phyloP scores from a whole-genome alignment of 1,140 invertebrate genomes.

The Halesus radiatus region DNA sequence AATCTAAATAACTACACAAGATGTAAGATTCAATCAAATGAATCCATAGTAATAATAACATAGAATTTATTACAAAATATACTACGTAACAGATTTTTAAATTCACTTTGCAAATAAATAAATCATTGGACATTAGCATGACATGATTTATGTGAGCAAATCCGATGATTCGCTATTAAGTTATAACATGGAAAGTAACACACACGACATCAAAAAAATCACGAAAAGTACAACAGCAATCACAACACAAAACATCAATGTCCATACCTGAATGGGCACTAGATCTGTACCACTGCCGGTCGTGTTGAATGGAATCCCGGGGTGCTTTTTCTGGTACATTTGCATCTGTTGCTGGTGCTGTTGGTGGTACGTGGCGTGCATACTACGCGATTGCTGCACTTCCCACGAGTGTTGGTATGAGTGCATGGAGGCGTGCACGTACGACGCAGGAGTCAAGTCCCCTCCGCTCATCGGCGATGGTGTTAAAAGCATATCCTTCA shows the following conservation, averaged over 20 bases:
- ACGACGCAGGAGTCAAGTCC: slow-evolving; percentile 55
- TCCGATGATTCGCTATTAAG: too few species aligned
- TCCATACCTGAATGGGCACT: slow-evolving; percentile 78
- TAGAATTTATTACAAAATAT: too few species aligned
- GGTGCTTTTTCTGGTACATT: slow-evolving; percentile 60
- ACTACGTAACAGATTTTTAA: too few species aligned
- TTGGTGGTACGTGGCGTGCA: slow-evolving; percentile 60
- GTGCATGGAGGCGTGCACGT: slow-evolving; percentile 69
- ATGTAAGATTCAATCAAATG: too few species aligned
- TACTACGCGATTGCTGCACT: slow-evolving; percentile 68
- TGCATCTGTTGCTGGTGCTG: slow-evolving; percentile 56
- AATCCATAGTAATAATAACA: too few species aligned
- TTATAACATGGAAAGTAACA: too few species aligned
- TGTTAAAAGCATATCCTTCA: slow-evolving; percentile 49
- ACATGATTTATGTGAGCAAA: too few species aligned
- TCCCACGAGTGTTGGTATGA: slow-evolving; percentile 73
- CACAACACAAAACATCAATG: slow-evolving; percentile 25
- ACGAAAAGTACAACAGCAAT: slow-evolving; percentile 13
- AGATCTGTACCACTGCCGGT: slow-evolving; percentile 73
- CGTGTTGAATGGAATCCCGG: slow-evolving; percentile 64
- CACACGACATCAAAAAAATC: background rate
- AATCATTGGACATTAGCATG: too few species aligned
- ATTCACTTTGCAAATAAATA: too few species aligned
- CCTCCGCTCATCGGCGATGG: slow-evolving; percentile 52
- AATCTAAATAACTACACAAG: slow-evolving; percentile 4